phyloP scores from a whole-genome alignment of 2,113 vertebrate genomes.

The Sapayoa aenigma region DNA sequence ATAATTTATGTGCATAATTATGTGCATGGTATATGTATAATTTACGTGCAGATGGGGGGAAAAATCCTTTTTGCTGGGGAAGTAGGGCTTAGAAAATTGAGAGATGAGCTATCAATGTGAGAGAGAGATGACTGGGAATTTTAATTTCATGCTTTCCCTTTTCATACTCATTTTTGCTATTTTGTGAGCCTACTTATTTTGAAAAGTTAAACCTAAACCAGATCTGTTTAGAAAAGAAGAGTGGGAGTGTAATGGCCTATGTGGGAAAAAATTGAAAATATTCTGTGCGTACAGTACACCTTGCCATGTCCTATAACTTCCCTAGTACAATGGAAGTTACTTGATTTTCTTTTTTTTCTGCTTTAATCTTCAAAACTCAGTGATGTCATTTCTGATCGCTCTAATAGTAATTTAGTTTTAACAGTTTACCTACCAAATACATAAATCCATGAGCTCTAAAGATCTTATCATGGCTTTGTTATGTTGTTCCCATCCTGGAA shows the following conservation, averaged over 20 bases:
- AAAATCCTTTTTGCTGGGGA: not conserved
- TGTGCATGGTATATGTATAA: not conserved
- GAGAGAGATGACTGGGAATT: not conserved
- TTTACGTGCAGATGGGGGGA: not conserved
- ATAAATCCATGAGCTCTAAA: not conserved
- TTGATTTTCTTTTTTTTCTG: not conserved
- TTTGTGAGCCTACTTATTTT: not conserved
- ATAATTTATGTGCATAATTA: constrained; percentile 6
- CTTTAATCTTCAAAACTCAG: not conserved
- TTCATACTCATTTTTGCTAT: not conserved
- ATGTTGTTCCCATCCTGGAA: not conserved
- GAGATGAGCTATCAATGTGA: not conserved
- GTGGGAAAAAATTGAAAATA: not conserved
- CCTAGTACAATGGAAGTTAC: not conserved
- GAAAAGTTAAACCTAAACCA: not conserved
- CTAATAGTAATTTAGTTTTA: not conserved
- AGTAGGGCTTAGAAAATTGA: not conserved
- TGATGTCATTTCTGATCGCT: not conserved
- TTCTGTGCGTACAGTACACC: not conserved
- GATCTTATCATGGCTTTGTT: not conserved
- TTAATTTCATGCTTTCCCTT: not conserved
- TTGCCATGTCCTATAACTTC: rapidly evolving
- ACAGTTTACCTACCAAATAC: not conserved
- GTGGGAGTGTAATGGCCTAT: not conserved
- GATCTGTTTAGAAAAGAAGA: not conserved